These are phyloP conservation scores for Nycticebus coucang DNA, from an alignment of 2,113 vertebrate genomes.

Conservation along the genomic window DNA sequence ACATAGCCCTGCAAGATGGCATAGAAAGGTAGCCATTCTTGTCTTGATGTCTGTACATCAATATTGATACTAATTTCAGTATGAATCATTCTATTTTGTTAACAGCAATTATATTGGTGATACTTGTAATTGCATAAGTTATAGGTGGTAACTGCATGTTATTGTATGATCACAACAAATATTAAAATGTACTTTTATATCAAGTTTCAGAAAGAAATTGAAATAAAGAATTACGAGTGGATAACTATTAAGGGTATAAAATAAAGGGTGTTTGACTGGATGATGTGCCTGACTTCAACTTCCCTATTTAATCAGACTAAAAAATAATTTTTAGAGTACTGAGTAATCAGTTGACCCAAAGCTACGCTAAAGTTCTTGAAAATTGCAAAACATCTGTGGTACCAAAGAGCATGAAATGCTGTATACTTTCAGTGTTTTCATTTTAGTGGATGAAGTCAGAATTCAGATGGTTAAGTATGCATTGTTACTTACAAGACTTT, in stretches of 20 bases:
- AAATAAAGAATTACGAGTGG: not conserved
- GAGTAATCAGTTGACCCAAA: not conserved
- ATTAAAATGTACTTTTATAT: conserved; percentile 47
- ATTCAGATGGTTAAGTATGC: not conserved
- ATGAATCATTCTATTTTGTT: conserved; percentile 47
- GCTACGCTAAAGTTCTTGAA: not conserved
- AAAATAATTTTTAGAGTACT: conserved; percentile 22
- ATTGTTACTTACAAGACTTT: not conserved
- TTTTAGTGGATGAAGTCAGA: not conserved
- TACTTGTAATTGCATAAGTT: not conserved
- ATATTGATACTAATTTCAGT: not conserved
- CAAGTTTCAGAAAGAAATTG: conserved; percentile 33
- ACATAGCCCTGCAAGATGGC: not conserved
- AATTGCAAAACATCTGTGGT: not conserved
- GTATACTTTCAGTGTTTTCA: not conserved
- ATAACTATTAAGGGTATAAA: conserved; percentile 4
- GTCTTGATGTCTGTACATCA: not conserved
- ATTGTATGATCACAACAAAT: not conserved
- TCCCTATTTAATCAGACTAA: not conserved
- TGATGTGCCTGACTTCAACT: not conserved
- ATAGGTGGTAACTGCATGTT: not conserved
- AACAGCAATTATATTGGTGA: not conserved
- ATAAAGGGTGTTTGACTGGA: not conserved
- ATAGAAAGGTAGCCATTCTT: not conserved
- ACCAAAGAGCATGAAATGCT: not conserved